Percentiles rank a stretch among this genome's conserved stretches.
Evolutionary conservation across 2,888 invertebrate genomes (phyloP).

Genomic region (Kuschelorhynchus macadamiae): DNA sequence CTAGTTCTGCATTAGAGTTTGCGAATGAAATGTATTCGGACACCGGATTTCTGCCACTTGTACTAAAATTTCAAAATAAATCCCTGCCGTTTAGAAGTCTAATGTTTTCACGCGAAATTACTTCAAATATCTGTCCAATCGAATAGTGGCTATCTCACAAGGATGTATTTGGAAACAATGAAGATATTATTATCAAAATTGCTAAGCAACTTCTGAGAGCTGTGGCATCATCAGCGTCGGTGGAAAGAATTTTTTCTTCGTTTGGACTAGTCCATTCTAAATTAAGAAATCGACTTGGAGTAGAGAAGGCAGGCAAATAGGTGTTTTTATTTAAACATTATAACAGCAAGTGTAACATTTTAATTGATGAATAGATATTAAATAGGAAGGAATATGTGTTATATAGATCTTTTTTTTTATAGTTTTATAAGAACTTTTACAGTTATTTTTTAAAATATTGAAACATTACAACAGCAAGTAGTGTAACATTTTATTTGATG

Average conservation of each 20-base stretch:
- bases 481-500: too few species aligned
- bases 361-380: too few species aligned
- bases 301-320: neutral
- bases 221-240: conserved; percentile 2
- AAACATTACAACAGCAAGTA: too few species aligned
- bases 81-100: too few species aligned
- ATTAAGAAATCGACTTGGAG: conserved; percentile 8
- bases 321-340: neutral
- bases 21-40: neutral
- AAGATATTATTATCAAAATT: neutral
- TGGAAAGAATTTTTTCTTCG: conserved; percentile 6
- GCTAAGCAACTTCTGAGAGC: neutral
- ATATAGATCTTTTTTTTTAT: too few species aligned
- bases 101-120: too few species aligned
- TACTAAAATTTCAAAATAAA: neutral
- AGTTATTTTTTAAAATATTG: too few species aligned
- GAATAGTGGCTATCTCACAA: neutral
- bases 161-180: neutral
- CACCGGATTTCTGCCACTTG: neutral
- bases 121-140: too few species aligned
- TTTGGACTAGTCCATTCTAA: conserved; percentile 14
- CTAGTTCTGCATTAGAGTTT: too few species aligned
- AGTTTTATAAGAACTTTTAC: too few species aligned
- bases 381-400: too few species aligned
- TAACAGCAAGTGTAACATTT: too few species aligned